Conservation (phyloP, 2,888 invertebrate species). For the Hemaris fuciformis region DNA sequence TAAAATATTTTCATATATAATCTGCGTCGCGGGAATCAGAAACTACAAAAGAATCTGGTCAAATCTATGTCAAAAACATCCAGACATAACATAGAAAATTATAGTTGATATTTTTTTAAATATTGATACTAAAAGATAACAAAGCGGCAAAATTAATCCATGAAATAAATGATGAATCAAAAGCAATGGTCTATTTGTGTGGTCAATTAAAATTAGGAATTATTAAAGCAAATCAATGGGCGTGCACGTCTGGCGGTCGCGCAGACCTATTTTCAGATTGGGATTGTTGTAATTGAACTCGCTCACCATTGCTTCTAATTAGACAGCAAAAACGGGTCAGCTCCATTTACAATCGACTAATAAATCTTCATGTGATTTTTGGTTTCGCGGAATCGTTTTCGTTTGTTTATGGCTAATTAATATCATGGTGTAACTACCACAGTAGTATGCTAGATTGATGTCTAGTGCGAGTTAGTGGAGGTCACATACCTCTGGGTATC, state of each 20-base stretch:
- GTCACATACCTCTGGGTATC: no score
- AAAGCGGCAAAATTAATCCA: background rate
- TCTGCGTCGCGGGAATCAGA: no score
- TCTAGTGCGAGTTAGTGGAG: no score
- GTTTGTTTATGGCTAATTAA: no score
- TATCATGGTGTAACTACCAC: no score
- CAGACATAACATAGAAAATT: no score
- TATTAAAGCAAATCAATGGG: conserved; percentile 30
- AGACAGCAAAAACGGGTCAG: conserved; percentile 12
- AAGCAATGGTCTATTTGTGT: background rate
- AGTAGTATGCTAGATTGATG: no score
- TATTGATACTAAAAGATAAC: no score
- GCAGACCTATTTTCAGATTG: background rate
- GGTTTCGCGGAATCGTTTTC: background rate
- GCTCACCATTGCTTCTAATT: conserved; percentile 35
- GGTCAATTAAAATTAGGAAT: conserved; percentile 7
- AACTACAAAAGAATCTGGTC: no score
- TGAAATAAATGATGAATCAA: background rate
- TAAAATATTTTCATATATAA: no score
- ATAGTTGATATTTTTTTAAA: no score
- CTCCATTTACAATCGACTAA: conserved; percentile 9
- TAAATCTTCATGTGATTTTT: conserved; percentile 6
- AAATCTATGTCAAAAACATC: no score
- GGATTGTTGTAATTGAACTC: conserved; percentile 13
- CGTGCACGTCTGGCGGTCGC: conserved; percentile 21